Conservation (phyloP, 1,140 invertebrate genomes). For the Samia ricini region DNA sequence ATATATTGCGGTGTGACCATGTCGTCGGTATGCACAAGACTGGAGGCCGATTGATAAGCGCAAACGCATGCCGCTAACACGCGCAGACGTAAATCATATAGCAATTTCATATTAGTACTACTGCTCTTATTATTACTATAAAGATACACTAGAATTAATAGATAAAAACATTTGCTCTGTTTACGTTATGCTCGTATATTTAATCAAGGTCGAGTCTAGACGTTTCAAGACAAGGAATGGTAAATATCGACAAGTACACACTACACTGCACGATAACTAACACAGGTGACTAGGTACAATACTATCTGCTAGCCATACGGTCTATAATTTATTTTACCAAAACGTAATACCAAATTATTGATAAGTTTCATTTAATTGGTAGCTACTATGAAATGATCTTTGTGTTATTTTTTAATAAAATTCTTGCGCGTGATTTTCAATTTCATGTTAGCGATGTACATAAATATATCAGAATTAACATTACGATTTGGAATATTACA, state of each 20-base stretch:
- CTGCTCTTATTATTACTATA: slow-evolving; percentile 20
- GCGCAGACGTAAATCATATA: slow-evolving; percentile 21
- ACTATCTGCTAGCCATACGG: neutral
- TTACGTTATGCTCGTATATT: neutral
- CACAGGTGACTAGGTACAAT: neutral
- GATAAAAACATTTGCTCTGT: slow-evolving; percentile 18
- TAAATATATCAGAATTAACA: too few species aligned
- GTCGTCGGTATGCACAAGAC: slow-evolving; percentile 30
- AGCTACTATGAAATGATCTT: too few species aligned
- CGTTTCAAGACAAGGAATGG: neutral
- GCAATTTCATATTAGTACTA: slow-evolving; percentile 15
- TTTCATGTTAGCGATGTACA: too few species aligned
- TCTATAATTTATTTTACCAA: neutral
- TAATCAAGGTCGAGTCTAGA: slow-evolving; percentile 4
- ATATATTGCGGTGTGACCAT: slow-evolving; percentile 16
- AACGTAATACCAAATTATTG: neutral
- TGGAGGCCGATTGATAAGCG: slow-evolving; percentile 61
- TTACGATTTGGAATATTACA: too few species aligned
- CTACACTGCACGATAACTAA: neutral
- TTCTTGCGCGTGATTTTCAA: too few species aligned
- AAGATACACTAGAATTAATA: slow-evolving; percentile 14
- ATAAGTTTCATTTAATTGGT: neutral
- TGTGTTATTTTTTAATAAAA: too few species aligned
- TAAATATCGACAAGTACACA: slow-evolving; percentile 2
- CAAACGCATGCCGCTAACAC: slow-evolving; percentile 38